phyloP scores from a whole-genome alignment of 2,888 invertebrate species.

The Notocelia uddmanniana region DNA sequence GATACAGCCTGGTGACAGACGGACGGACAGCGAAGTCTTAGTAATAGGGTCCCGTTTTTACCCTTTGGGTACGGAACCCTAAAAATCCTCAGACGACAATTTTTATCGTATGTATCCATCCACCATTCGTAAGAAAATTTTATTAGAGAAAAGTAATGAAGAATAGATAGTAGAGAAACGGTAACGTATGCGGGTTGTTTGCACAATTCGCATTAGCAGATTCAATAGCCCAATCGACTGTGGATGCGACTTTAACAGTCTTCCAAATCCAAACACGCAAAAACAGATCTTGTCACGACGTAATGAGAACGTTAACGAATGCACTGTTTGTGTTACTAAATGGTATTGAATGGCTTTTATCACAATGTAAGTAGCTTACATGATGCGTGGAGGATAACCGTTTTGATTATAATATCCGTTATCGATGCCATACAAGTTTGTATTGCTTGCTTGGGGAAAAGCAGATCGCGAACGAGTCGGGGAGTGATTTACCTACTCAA shows the following conservation, averaged over 20 bases:
- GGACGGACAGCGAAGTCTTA: too few species aligned
- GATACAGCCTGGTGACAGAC: too few species aligned
- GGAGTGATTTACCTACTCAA: background rate
- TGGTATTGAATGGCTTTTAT: background rate
- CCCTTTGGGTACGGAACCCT: too few species aligned
- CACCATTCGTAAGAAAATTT: background rate
- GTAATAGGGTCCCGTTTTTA: too few species aligned
- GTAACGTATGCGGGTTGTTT: background rate
- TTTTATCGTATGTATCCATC: background rate
- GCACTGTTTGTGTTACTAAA: background rate
- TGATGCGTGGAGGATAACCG: constrained; percentile 6
- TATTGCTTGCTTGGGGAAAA: background rate
- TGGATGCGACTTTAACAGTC: background rate
- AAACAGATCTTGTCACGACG: background rate
- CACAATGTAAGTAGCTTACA: background rate
- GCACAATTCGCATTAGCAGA: background rate
- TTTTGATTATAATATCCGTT: background rate
- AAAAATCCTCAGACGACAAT: too few species aligned
- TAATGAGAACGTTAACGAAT: background rate
- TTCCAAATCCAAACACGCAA: background rate
- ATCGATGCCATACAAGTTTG: background rate
- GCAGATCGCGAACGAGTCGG: background rate
- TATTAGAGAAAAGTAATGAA: background rate
- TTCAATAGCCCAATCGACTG: background rate
- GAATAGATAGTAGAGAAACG: background rate